These are phyloP conservation scores for Bubalus kerabau DNA, from an alignment of 2,113 vertebrate species.

Conservation along the genomic window DNA sequence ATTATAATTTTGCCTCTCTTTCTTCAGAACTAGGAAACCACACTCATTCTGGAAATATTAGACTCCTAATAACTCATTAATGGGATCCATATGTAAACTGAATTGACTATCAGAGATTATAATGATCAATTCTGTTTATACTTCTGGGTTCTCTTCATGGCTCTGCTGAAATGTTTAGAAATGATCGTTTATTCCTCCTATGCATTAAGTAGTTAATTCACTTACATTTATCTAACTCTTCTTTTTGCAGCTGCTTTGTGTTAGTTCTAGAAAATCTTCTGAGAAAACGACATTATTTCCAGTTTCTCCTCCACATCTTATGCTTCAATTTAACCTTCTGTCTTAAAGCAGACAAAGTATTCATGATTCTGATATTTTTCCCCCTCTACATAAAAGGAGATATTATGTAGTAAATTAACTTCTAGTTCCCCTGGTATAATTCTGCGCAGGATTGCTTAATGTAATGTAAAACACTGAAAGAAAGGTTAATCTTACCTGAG, in stretches of 20 bases:
- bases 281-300: not conserved
- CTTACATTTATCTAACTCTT: not conserved
- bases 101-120: slow-evolving; percentile 1
- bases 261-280: not conserved
- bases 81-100: slow-evolving; percentile 26
- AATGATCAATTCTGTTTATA: slow-evolving; percentile 9
- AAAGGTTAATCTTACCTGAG: not conserved
- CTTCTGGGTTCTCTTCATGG: not conserved
- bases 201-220: not conserved
- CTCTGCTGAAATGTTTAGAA: slow-evolving; percentile 8
- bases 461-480: not conserved
- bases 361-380: not conserved
- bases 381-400: not conserved
- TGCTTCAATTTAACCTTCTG: not conserved
- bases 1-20: slow-evolving; percentile 20
- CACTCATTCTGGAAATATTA: slow-evolving; percentile 29
- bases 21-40: slow-evolving; percentile 14
- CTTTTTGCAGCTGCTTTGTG: not conserved
- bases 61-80: slow-evolving; percentile 44
- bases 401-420: not conserved
- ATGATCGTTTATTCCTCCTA: slow-evolving; percentile 4
- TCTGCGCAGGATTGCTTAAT: not conserved
- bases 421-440: not conserved
- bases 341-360: not conserved
- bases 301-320: not conserved